Evolutionary conservation across 2,113 vertebrate genomes (phyloP).

Genomic region (Peromyscus leucopus): DNA sequence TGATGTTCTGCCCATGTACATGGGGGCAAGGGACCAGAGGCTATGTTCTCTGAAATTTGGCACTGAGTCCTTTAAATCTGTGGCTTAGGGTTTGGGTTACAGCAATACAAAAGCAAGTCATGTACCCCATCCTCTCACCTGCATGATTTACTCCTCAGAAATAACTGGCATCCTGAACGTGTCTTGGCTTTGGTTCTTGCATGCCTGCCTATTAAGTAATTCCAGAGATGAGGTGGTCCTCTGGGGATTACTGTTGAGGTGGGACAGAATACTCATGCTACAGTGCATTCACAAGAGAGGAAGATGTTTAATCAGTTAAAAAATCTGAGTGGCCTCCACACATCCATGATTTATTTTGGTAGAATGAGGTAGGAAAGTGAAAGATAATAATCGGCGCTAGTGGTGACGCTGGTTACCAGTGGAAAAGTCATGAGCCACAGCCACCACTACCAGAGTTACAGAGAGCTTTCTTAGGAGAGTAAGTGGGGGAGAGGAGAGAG

Average conservation of each 20-base stretch:
- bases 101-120: not conserved
- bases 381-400: too few species aligned
- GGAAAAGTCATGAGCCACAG: too few species aligned
- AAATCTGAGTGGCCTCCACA: not conserved
- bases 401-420: too few species aligned
- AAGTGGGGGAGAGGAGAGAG: too few species aligned
- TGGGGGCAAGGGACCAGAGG: not conserved
- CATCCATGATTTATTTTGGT: not conserved
- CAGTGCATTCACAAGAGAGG: not conserved
- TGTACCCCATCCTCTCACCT: not conserved
- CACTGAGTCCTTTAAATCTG: not conserved
- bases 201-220: not conserved
- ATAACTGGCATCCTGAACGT: not conserved
- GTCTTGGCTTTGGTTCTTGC: not conserved
- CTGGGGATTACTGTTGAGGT: not conserved
- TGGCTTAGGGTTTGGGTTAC: not conserved
- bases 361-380: not conserved
- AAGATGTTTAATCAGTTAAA: not conserved
- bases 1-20: not conserved
- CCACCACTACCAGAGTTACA: too few species aligned
- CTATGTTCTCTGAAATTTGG: not conserved
- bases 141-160: not conserved
- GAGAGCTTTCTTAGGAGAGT: too few species aligned
- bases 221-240: not conserved
- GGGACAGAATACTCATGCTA: not conserved